Evolutionary conservation across 2,888 invertebrate genomes (phyloP), one percentile per base, ranked within the genome.

Genomic region (Caenorhabditis panamensis): DNA sequence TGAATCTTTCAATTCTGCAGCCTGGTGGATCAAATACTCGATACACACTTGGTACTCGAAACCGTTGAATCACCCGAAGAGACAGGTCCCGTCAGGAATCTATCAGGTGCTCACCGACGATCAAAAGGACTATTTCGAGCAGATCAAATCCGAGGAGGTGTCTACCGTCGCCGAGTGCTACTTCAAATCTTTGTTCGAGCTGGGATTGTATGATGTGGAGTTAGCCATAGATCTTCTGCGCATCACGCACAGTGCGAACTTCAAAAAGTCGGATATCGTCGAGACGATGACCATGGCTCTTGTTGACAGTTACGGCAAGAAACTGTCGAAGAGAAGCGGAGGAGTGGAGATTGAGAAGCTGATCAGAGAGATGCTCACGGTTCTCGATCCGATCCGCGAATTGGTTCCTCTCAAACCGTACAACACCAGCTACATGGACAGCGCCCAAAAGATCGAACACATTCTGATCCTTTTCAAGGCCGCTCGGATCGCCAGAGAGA

Each of bases 11-110:
- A 80, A 75, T 24, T 16, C 5, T 1, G 47, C 67, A 13, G 68
- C 64, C 5, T 80, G 79, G 79, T 80, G 79, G 79, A 54, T 80
- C 0, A 80, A 80, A 28, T 80, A 75, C 24, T 49, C 75, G 1
- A 64, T 80, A 3, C 59, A 26, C 44, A 18, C 73, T 0, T 80
- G 75, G 73, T 71, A 51, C 37, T 24, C 31, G 0, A 11, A 13
- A 0, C 1, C 75, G 6, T 54, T 80, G 0, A 16, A 28, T 0
- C 36, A 58, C 0, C 69, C 64, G 8, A 69, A 69, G 18, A 37
- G 37, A 61, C 79, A 80, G 54, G 58, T 80, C 16, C 79, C 79
- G 9, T 68, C 79, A 0, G 79, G 79, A 53, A 20, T 80, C 4
- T 75, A 64, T 18, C 41, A 64, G n/a, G 51, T 68, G 11, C 37